Evolutionary conservation across 1,140 invertebrate genomes (phyloP), one percentile per base, ranked within the genome.

Genomic region (Maniola jurtina): DNA sequence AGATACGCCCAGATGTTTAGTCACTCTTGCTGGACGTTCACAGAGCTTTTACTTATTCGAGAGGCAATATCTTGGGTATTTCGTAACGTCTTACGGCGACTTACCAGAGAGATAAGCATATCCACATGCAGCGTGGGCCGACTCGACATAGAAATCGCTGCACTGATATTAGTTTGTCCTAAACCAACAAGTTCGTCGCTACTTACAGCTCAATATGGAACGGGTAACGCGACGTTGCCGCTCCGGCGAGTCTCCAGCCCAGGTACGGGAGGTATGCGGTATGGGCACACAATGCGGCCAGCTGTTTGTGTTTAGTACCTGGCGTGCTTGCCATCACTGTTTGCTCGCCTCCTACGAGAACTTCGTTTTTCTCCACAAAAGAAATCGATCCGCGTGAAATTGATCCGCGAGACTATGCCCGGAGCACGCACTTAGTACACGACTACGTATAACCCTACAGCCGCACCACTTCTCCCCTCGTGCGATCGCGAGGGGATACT

Each of bases 381-480:
- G 76, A 77, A 80, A 83, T 87, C 81, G 83, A 88, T 81, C 77
- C 61, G 57, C 61, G 66, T 79, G 79, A 81, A 85, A 84, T 75
- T 79, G 82, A 89, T 86, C 82, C 79, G 64, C 68, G 55, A 75
- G 71, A 80, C 71, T 68, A 64, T 58, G 64, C 66, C 50, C 34
- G 25, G 57, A 72, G 81, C 84, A 84, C 84, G 81, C 78, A 80
- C 77, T 59, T 57, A 45, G 54, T 35, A 34, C 13, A 54, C 25
- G 33, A 54, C 60, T 50, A 55, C 38, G 38, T 70, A 69, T 70
- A 71, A 76, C 73, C 64, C 71, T 62, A 69, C 50, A 63, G 62
- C 68, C 1, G 55, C 69, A 71, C 73, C 69, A 65, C 61, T 69
- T 69, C 52, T 68, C 71, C 81, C 79, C 76, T 72, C 67, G 55